Percentiles rank a stretch among this genome's conserved stretches.
These are phyloP conservation scores for Crotalus viridis DNA, from an alignment of 2,113 vertebrate genomes.

Conservation along the genomic window DNA sequence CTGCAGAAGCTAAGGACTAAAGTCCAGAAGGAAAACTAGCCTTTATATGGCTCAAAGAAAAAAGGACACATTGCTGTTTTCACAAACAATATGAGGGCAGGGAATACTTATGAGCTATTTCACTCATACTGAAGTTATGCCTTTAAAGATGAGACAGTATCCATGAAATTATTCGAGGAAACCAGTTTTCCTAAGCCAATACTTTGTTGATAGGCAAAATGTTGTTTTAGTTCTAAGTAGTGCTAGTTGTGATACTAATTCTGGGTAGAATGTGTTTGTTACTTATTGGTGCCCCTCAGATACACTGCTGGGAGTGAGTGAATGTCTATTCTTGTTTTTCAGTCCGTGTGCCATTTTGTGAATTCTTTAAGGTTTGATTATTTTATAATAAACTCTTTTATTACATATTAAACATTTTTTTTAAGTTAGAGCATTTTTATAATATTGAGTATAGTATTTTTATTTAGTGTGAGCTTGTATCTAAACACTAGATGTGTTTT, in stretches of 20 bases:
- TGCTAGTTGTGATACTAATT: background rate
- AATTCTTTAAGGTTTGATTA: background rate
- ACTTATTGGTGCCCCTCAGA: background rate
- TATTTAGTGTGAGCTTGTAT: background rate
- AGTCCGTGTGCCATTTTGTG: background rate
- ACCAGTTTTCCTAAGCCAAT: background rate
- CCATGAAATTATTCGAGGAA: background rate
- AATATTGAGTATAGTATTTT: background rate
- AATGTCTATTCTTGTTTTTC: background rate
- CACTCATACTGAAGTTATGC: background rate
- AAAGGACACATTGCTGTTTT: background rate
- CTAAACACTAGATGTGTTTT: background rate
- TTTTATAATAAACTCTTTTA: background rate
- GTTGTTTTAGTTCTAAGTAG: background rate
- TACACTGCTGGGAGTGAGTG: background rate
- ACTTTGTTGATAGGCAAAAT: background rate
- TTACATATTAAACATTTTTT: background rate
- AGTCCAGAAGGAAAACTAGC: conserved; percentile 77
- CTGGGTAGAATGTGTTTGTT: background rate
- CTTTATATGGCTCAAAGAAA: background rate
- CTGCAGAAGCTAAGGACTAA: conserved; percentile 83
- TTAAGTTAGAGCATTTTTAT: conserved; percentile 1
- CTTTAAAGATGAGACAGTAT: background rate
- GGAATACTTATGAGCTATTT: background rate
- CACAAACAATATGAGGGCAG: background rate